A percentile compares a stretch with the other conserved stretches of the same genome.
Conservation (phyloP, 2,113 vertebrate genomes). For the Actenoides lindsayi region DNA sequence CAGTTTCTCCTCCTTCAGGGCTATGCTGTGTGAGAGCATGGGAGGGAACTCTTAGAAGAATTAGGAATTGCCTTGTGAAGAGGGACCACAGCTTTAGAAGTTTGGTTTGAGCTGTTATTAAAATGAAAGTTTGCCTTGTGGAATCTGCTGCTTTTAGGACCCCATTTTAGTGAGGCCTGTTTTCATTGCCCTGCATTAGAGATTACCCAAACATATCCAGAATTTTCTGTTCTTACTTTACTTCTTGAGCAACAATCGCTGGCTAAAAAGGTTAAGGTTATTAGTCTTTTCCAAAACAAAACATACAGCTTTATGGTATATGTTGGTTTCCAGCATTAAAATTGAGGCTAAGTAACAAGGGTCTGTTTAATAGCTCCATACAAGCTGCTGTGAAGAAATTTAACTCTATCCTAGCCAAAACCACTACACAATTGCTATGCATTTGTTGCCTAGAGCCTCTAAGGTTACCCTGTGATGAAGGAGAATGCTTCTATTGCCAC, state of each 20-base stretch:
- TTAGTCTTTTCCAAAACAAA: background rate
- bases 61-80: background rate
- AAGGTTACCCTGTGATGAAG: background rate
- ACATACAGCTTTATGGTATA: background rate
- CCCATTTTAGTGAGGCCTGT: background rate
- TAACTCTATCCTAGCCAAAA: background rate
- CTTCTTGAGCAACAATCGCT: background rate
- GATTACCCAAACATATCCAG: background rate
- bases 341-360: background rate
- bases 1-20: background rate
- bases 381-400: background rate
- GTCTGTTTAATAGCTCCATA: background rate
- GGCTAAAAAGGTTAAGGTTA: background rate
- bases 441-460: background rate
- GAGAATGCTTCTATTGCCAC: background rate
- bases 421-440: background rate
- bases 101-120: background rate
- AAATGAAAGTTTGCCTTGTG: background rate
- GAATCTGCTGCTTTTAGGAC: background rate
- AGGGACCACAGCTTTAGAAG: background rate
- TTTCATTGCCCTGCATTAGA: background rate
- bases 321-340: background rate
- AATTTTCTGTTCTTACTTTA: background rate
- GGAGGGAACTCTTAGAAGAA: background rate
- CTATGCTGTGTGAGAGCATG: background rate